A percentile compares a stretch with the other conserved stretches of the same genome.
phyloP scores from a whole-genome alignment of 1,140 invertebrate genomes.

The Branchinecta lynchi region DNA sequence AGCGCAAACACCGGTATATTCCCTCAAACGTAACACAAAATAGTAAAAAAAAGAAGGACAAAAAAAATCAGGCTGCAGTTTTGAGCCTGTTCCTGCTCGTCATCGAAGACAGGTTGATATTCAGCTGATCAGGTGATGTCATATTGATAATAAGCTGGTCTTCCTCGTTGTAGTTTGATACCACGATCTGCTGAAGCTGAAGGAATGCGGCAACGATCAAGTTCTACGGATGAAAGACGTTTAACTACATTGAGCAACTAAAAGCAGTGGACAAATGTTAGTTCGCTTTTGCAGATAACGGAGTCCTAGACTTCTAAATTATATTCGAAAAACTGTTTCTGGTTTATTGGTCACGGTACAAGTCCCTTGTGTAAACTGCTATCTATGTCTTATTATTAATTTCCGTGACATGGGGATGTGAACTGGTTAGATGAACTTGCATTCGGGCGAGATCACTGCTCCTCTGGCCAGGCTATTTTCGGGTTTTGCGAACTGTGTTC shows the following conservation, averaged over 20 bases:
- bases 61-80: background rate
- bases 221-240: conserved; percentile 43
- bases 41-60: background rate
- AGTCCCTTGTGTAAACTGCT: no score
- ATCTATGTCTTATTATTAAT: no score
- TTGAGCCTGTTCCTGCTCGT: background rate
- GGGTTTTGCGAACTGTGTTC: no score
- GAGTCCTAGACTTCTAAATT: no score
- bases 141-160: conserved; percentile 67
- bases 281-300: no score
- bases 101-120: conserved; percentile 52
- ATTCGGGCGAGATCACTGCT: no score
- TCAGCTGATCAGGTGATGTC: conserved; percentile 77
- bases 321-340: no score
- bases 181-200: conserved; percentile 58
- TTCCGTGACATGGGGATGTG: no score
- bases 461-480: no score
- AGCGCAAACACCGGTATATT: no score
- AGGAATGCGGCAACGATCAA: conserved; percentile 72
- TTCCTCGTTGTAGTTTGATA: conserved; percentile 50
- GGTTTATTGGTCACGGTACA: no score
- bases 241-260: background rate
- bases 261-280: background rate
- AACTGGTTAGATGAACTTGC: no score
- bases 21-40: background rate